Percentiles rank a stretch among this genome's conserved stretches.
Evolutionary conservation across 2,888 invertebrate genomes (phyloP).

Genomic region (Gastrophysa polygoni): DNA sequence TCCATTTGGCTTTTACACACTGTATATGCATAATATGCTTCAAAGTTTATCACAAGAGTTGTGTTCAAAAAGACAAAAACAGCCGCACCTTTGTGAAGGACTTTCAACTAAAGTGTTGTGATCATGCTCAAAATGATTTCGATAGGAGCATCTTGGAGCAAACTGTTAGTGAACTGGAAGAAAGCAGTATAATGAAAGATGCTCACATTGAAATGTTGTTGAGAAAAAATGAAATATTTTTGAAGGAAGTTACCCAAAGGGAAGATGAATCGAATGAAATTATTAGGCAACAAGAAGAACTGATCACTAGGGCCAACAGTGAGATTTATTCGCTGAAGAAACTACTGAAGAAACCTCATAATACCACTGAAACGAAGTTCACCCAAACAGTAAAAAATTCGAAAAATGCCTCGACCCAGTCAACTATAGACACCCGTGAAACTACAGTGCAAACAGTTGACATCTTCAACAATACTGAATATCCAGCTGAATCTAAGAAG

Average conservation of each 20-base stretch:
- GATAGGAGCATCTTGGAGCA: neutral
- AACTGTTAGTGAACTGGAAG: too few relatives aligned
- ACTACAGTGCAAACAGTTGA: too few relatives aligned
- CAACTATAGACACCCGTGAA: too few relatives aligned
- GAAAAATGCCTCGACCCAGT: too few relatives aligned
- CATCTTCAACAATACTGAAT: neutral
- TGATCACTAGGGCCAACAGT: neutral
- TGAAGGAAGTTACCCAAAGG: neutral
- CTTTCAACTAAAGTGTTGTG: neutral
- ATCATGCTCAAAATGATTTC: too few relatives aligned
- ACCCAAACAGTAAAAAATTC: too few relatives aligned
- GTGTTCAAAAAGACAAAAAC: neutral
- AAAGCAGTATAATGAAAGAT: too few relatives aligned
- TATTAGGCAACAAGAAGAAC: neutral
- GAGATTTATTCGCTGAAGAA: neutral
- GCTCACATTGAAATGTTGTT: too few relatives aligned
- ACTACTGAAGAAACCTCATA: too few relatives aligned
- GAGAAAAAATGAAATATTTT: neutral
- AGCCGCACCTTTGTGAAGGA: neutral
- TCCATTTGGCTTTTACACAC: too few relatives aligned
- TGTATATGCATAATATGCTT: constrained; percentile 5
- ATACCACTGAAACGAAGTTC: too few relatives aligned
- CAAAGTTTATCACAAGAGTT: constrained; percentile 6
- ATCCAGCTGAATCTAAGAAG: too few relatives aligned
- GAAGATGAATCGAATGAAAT: neutral